Evolutionary conservation across 23 tunicate genomes (phyloP), one percentile per base, ranked within the genome.

Genomic region (Trididemnum clinides): DNA sequence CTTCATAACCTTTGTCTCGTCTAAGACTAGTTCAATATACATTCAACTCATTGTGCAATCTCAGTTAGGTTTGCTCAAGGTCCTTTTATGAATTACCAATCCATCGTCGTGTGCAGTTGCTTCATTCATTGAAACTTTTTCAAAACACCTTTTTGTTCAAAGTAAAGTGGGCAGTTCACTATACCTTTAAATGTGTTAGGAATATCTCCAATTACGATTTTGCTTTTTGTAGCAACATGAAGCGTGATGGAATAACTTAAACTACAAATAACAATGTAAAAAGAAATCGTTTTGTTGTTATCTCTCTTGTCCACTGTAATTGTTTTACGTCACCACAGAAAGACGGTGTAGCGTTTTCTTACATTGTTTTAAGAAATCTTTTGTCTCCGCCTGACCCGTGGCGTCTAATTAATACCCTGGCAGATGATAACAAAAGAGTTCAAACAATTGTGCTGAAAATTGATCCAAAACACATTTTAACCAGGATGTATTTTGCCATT

Each of bases 191-290:
- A 20, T 26, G 4, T 69, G 75, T 69, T 69, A 7, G 37, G 38
- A 28, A 18, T 69, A 33, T 4, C 7, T 30, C n/a, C 3, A 38
- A 23, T 73, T 73, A 73, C 80, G 38, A n/a, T 37, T 37, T 3
- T 3, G 65, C 66, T 78, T 78, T 51, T 32, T 38, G 4, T 51
- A 12, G 39, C 83, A 31, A 78, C 83, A 78, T 7, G 20, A 50
- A 65, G 23, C 30, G 83, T 78, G 51, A 78, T 29, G n/a, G 66
- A 51, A 78, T 54, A 51, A 78, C 66, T 78, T 74, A 74, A 74
- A 74, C 58, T 36, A 36, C 34, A 2, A 3, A 78, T 10, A 27
- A 78, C 83, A 51, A 74, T 19, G 59, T 7, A 4, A 30, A 44
- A 25, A 39, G 10, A 78, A 51, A 21, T 28, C n/a, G 10, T 32